Conservation (phyloP, 1,140 invertebrate species). For the Papilio dardanus region DNA sequence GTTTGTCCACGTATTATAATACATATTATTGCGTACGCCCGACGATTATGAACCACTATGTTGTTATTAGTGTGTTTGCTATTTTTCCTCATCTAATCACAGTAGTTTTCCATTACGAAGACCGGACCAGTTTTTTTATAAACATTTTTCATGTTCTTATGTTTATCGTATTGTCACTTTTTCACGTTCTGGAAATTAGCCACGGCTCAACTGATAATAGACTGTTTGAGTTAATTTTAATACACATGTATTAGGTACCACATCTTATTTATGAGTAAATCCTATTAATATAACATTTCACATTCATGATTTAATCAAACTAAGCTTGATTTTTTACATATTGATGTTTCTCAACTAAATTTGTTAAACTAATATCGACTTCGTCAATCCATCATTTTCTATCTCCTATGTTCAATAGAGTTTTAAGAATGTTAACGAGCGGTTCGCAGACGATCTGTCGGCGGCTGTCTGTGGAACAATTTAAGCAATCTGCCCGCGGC, state of each 20-base stretch:
- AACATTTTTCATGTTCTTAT: neutral
- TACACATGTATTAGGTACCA: neutral
- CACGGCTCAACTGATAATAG: too few species aligned
- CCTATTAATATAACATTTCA: neutral
- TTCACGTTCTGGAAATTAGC: neutral
- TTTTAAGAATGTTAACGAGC: neutral
- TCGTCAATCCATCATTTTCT: neutral
- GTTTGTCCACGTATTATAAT: neutral
- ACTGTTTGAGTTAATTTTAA: neutral
- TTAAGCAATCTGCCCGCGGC: neutral
- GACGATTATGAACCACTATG: slow-evolving; percentile 21
- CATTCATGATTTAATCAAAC: neutral
- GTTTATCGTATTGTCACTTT: slow-evolving; percentile 9
- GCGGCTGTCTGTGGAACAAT: slow-evolving; percentile 10
- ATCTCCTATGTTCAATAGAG: neutral
- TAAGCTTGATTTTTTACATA: too few species aligned
- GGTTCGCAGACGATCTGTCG: neutral
- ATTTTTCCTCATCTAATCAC: slow-evolving; percentile 19
- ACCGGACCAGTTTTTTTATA: neutral
- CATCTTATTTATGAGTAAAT: neutral
- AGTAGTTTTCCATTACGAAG: slow-evolving; percentile 14
- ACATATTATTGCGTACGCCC: neutral
- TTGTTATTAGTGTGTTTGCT: slow-evolving; percentile 10
- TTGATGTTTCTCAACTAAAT: too few species aligned
- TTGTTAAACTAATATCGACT: too few species aligned